Conservation (phyloP, 92 coral and sea anemone genomes). For the Diadumene lineata region DNA sequence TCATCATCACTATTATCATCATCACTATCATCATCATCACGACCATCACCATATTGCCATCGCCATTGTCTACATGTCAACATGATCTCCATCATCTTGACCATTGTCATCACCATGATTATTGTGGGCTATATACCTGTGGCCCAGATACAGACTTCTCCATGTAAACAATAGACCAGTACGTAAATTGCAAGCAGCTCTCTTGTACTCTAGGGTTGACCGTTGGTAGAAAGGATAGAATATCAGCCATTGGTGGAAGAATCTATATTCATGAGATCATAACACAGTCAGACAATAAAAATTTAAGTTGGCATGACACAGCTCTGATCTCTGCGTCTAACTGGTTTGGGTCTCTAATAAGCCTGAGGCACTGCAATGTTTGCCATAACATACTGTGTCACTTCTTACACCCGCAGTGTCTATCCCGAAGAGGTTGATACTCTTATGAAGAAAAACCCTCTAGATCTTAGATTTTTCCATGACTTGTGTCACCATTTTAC, state of each 20-base stretch:
- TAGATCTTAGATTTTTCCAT: no score
- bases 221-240: constrained; percentile 74
- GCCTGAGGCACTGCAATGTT: no score
- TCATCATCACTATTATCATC: constrained; percentile 15
- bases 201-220: constrained; percentile 86
- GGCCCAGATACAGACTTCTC: constrained; percentile 88
- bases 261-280: no score
- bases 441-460: no score
- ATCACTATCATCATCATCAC: background rate
- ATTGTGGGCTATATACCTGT: constrained; percentile 54
- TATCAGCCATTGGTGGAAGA: constrained; percentile 91
- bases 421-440: no score
- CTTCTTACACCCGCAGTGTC: no score
- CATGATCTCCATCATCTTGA: background rate
- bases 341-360: no score
- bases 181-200: constrained; percentile 90
- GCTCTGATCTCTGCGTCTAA: no score
- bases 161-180: constrained; percentile 88
- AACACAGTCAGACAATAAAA: no score
- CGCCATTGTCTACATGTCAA: background rate
- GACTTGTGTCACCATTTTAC: no score
- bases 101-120: background rate
- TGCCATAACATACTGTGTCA: no score
- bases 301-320: no score
- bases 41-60: background rate